Evolutionary conservation across 2,113 vertebrate genomes (phyloP), one percentile per base, ranked within the genome.

Genomic region (Ictidomys tridecemlineatus): DNA sequence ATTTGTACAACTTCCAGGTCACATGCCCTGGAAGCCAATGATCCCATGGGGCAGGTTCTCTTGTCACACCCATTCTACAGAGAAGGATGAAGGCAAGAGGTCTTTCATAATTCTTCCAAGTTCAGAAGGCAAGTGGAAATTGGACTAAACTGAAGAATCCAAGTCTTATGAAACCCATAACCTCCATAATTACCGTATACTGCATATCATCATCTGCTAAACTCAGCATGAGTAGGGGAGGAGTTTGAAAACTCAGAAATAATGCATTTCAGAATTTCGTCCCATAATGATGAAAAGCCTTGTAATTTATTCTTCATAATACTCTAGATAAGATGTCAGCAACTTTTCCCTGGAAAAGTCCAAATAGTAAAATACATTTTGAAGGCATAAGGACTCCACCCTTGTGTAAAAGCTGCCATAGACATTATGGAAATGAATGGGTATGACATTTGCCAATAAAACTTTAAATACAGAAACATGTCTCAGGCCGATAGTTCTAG

Each of bases 201-300:
- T 5, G 12, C 6, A 11, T 32, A 11, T 30, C 4, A 4, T 58
- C 34, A 4, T 58, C 34, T 83, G 76, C 51, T 58, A 82, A 28
- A n/a, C 42, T 42, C 32, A 84, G 28, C 13, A 45, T 61, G 34
- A 53, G 16, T 37, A 1, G 13, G 5, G 45, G 37, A 88, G 18
- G 45, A 56, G 12, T 58, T 51, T 82, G 39, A 77, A 96, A 92
- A 77, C 42, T 30, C 37, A 69, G 32, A 80, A 45, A 76, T 42
- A 85, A 93, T 53, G 42, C 48, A 72, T 91, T 83, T 94, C 32
- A 87, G 61, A 73, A 70, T 77, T 88, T 88, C 70, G 84, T 88
- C 39, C 51, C 61, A 37, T 28, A 32, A 74, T 48, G 20, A 70
- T 45, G 17, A 76, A 94, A 72, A 83, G 17, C 42, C 34, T 82